phyloP scores from a whole-genome alignment of 2,888 invertebrate species.

The Patella depressa region DNA sequence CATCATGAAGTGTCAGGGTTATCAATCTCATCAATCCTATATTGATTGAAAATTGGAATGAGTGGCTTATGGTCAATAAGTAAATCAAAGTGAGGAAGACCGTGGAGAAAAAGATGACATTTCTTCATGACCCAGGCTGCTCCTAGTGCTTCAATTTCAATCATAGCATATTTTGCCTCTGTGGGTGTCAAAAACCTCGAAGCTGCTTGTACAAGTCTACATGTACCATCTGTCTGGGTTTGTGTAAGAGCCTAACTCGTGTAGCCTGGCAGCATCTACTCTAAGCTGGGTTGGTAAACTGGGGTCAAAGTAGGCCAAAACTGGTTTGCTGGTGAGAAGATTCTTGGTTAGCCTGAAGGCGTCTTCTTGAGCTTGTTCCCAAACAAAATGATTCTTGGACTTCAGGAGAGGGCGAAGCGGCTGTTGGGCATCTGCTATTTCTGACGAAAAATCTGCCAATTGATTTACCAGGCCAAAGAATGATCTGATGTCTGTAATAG shows the following conservation, averaged over 20 bases:
- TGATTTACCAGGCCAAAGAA: background rate
- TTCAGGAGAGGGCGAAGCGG: background rate
- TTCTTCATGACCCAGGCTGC: background rate
- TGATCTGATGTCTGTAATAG: background rate
- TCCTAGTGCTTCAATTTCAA: background rate
- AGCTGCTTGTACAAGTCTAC: background rate
- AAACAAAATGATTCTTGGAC: background rate
- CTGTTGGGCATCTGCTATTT: background rate
- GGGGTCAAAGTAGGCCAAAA: background rate
- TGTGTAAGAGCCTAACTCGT: background rate
- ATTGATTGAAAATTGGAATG: background rate
- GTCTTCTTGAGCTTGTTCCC: background rate
- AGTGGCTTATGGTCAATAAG: background rate
- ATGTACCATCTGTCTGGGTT: background rate
- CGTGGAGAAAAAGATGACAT: background rate
- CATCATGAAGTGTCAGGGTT: conserved; percentile 1
- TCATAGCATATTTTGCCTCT: background rate
- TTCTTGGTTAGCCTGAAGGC: background rate
- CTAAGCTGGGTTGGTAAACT: background rate
- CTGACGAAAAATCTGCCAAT: background rate
- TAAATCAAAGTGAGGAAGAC: background rate
- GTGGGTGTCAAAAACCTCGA: background rate
- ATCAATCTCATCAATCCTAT: background rate
- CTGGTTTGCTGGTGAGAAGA: background rate
- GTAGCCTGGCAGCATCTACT: background rate